phyloP scores from a whole-genome alignment of 2,113 vertebrate genomes.

The Bolborhynchus lineola region DNA sequence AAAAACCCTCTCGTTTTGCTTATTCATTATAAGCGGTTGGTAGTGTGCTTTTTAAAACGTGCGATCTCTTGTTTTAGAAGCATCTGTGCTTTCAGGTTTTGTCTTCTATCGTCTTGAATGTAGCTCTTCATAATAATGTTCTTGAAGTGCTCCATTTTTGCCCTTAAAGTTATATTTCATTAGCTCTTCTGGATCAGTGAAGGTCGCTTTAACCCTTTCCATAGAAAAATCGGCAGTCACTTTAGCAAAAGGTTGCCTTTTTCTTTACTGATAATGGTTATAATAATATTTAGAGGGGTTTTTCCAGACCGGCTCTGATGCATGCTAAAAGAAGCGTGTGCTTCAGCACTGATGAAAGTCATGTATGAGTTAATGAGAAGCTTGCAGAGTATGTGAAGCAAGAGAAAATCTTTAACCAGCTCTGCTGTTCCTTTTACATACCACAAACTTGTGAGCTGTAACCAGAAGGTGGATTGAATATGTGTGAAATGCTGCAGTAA shows the following conservation, averaged over 20 bases:
- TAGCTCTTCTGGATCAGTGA: constrained; percentile 25
- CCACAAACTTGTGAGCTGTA: constrained; percentile 57
- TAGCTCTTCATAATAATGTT: constrained; percentile 24
- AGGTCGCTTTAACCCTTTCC: constrained; percentile 50
- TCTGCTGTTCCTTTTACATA: constrained; percentile 43
- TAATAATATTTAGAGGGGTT: not conserved
- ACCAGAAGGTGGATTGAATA: constrained; percentile 55
- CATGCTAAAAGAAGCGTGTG: constrained; percentile 26
- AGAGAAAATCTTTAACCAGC: constrained; percentile 65
- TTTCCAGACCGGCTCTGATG: not conserved
- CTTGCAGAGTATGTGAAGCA: constrained; percentile 60
- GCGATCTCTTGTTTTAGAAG: constrained; percentile 41
- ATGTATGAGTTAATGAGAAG: constrained; percentile 61
- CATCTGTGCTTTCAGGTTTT: constrained; percentile 54
- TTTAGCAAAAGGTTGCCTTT: constrained; percentile 24
- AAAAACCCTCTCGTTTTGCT: constrained; percentile 12
- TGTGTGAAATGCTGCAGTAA: constrained; percentile 54
- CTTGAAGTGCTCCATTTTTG: constrained; percentile 41
- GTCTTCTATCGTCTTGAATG: not conserved
- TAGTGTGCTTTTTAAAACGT: constrained; percentile 34
- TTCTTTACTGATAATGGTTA: not conserved
- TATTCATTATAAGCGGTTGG: constrained; percentile 34
- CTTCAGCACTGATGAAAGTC: constrained; percentile 64
- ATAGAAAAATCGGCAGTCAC: not conserved
- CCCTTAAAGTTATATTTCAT: constrained; percentile 61